phyloP scores from a whole-genome alignment of 2,113 vertebrate genomes.

The Hippocampus guttulatus region DNA sequence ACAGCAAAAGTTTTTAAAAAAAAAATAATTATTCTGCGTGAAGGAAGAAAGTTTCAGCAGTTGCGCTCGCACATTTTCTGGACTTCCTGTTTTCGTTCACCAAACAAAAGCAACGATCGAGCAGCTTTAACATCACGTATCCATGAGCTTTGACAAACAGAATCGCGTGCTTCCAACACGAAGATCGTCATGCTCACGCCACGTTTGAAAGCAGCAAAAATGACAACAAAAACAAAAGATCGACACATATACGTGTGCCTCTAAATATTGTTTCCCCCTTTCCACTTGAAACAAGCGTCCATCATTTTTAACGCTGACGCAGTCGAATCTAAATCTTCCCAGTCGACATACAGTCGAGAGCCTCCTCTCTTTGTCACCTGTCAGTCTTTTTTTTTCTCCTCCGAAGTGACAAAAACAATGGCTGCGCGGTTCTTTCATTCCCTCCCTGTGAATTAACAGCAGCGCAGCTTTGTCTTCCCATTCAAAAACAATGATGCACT shows the following conservation, averaged over 20 bases:
- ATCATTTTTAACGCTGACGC: not conserved
- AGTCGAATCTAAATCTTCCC: not conserved
- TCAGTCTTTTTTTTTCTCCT: constrained; percentile 19
- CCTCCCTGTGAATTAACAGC: constrained; percentile 27
- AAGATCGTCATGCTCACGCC: not conserved
- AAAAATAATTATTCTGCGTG: not conserved
- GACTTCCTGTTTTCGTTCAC: not conserved
- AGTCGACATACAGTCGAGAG: not conserved
- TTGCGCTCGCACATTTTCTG: not conserved
- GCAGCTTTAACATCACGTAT: not conserved
- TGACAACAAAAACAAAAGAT: too few relatives aligned
- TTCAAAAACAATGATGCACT: constrained; percentile 58
- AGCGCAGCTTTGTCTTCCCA: constrained; percentile 44
- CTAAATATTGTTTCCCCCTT: too few relatives aligned
- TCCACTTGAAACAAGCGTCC: too few relatives aligned
- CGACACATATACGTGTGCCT: too few relatives aligned
- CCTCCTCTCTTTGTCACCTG: constrained; percentile 7
- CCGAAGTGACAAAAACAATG: constrained; percentile 51
- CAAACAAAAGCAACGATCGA: not conserved
- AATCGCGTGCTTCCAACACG: not conserved
- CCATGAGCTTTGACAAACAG: not conserved
- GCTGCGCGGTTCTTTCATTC: constrained; percentile 49
- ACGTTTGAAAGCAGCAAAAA: too few relatives aligned
- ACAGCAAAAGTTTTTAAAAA: not conserved
- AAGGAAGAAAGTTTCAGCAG: not conserved